A percentile compares a stretch with the other conserved stretches of the same genome.
phyloP scores from a whole-genome alignment of 2,888 invertebrate species.

The Oscheius onirici region DNA sequence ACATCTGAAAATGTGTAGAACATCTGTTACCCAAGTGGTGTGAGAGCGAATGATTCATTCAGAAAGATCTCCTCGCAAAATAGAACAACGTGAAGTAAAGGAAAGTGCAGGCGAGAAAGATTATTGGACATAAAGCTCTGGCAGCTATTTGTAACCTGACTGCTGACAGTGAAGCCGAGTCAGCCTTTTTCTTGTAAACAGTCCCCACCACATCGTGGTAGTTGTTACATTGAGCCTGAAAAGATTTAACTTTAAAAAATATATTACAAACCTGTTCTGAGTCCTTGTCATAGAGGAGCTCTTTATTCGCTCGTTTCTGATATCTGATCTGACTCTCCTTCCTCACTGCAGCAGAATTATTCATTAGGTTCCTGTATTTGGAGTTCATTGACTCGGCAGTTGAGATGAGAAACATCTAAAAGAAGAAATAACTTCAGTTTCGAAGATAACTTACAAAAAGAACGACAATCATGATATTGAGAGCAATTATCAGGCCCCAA shows the following conservation, averaged over 20 bases:
- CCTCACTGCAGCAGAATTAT: background rate
- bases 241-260: background rate
- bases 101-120: slow-evolving; percentile 4
- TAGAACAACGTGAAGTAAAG: slow-evolving; percentile 15
- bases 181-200: slow-evolving; percentile 23
- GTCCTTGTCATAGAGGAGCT: slow-evolving; percentile 20
- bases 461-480: slow-evolving; percentile 12
- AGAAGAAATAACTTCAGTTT: background rate
- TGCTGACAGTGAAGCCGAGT: slow-evolving; percentile 19
- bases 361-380: slow-evolving; percentile 3
- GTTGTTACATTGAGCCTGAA: slow-evolving; percentile 19
- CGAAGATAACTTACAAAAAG: slow-evolving; percentile 8
- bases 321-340: slow-evolving; percentile 16
- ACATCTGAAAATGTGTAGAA: too few relatives aligned
- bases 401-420: slow-evolving; percentile 12
- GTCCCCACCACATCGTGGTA: slow-evolving; percentile 15
- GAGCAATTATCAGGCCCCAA: slow-evolving; percentile 9
- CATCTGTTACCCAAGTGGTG: background rate
- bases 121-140: slow-evolving; percentile 18
- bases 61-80: slow-evolving; percentile 2
- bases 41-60: slow-evolving; percentile 1
- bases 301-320: slow-evolving; percentile 20
- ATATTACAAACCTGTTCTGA: slow-evolving; percentile 3
- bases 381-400: background rate
- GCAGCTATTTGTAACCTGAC: slow-evolving; percentile 28